phyloP scores from a whole-genome alignment of 2,797 vertebrate species.

The Galago senegalensis region DNA sequence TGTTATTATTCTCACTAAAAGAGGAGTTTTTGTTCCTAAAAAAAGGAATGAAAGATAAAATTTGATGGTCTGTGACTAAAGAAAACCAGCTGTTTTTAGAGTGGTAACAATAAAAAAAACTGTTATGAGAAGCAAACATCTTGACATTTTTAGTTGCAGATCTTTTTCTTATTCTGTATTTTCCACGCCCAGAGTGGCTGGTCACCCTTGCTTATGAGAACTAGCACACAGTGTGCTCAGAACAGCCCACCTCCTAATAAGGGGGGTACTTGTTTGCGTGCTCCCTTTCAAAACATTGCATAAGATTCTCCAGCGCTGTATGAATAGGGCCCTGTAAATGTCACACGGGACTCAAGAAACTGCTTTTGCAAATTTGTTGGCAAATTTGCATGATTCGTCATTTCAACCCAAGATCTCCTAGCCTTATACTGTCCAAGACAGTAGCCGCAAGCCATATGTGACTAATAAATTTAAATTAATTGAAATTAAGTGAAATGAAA shows the following conservation, averaged over 20 bases:
- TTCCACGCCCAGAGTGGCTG: not conserved
- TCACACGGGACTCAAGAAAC: not conserved
- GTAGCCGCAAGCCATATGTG: not conserved
- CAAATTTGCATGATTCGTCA: not conserved
- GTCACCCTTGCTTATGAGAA: not conserved
- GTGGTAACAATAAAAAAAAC: not conserved
- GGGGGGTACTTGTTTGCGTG: not conserved
- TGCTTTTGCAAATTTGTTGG: not conserved
- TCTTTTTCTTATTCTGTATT: not conserved
- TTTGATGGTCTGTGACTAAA: not conserved
- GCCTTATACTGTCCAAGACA: not conserved
- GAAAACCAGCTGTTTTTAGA: not conserved
- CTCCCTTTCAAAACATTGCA: not conserved
- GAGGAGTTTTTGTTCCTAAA: not conserved
- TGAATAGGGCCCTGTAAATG: not conserved
- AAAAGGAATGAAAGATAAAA: constrained; percentile 6
- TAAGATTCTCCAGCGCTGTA: not conserved
- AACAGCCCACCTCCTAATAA: not conserved
- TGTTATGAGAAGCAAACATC: not conserved
- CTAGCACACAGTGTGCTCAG: too few species aligned
- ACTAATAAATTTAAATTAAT: not conserved
- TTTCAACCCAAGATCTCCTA: not conserved
- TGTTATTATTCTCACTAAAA: not conserved
- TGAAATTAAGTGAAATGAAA: not conserved
- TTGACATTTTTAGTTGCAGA: not conserved